A percentile compares a stretch with the other conserved stretches of the same genome.
Evolutionary conservation across 1,140 invertebrate species (phyloP).

Genomic region (Dendrolimus kikuchii): DNA sequence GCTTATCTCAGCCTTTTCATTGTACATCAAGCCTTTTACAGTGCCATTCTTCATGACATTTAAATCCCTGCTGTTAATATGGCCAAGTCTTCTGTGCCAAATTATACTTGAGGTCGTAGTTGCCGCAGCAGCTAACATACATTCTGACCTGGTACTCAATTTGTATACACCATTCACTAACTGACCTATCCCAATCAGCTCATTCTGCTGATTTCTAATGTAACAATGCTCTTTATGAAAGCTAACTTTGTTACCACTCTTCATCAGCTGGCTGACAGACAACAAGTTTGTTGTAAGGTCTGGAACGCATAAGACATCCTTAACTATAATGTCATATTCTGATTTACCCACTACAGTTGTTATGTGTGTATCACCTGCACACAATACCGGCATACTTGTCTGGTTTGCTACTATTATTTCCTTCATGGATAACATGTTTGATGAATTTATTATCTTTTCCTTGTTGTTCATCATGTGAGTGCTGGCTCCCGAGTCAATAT

Average conservation of each 20-base stretch:
- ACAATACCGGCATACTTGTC: too few species aligned
- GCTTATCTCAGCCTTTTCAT: conserved; percentile 8
- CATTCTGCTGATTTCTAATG: neutral
- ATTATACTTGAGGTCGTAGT: conserved; percentile 9
- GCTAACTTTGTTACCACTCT: conserved; percentile 15
- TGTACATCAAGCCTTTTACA: conserved; percentile 6
- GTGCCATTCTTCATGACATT: conserved; percentile 11
- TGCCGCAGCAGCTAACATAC: conserved; percentile 17
- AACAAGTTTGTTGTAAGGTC: too few species aligned
- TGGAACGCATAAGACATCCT: too few species aligned
- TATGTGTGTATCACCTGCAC: too few species aligned
- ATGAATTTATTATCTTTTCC: too few species aligned
- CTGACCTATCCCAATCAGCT: neutral
- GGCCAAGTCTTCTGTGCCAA: conserved; percentile 10
- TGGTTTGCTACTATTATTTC: too few species aligned
- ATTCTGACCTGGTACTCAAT: conserved; percentile 15
- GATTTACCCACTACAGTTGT: too few species aligned
- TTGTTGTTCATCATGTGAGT: too few species aligned
- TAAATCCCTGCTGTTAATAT: conserved; percentile 11
- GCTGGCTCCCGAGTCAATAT: too few species aligned
- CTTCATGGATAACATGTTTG: too few species aligned
- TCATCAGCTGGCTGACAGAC: too few species aligned
- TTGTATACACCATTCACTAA: conserved; percentile 15
- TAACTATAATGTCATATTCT: too few species aligned
- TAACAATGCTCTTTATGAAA: neutral